Evolutionary conservation across 2,888 invertebrate species (phyloP).

Genomic region (Apocheima hispidaria): DNA sequence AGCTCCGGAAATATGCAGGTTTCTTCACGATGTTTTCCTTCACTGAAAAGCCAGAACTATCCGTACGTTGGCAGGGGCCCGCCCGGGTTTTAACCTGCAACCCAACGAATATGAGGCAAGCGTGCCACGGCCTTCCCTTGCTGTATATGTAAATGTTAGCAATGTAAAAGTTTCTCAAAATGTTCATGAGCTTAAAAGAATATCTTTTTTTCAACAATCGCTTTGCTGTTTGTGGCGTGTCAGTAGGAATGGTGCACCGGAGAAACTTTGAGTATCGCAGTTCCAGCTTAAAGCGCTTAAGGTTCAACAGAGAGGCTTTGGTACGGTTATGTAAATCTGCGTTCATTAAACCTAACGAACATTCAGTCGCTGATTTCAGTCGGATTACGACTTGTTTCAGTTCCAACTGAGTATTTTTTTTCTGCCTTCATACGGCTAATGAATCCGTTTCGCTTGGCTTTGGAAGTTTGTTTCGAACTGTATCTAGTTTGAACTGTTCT

Average conservation of each 20-base stretch:
- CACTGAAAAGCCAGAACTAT: too few relatives aligned
- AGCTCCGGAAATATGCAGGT: too few relatives aligned
- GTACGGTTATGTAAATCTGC: conserved; percentile 68
- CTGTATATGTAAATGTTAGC: too few relatives aligned
- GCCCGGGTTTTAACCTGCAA: too few relatives aligned
- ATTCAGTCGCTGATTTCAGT: conserved; percentile 48
- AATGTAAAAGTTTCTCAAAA: not conserved
- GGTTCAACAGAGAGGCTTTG: conserved; percentile 54
- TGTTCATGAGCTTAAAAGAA: not conserved
- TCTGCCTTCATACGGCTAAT: conserved; percentile 39
- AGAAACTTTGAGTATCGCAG: conserved; percentile 26
- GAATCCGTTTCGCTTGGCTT: conserved; percentile 35
- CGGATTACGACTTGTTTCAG: conserved; percentile 54
- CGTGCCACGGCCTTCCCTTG: too few relatives aligned
- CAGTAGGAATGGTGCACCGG: not conserved
- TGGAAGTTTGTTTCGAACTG: conserved; percentile 1
- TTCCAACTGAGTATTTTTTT: conserved; percentile 45
- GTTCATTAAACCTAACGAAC: conserved; percentile 73
- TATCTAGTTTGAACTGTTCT: conserved; percentile 9
- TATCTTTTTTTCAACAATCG: not conserved
- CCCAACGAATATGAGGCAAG: too few relatives aligned
- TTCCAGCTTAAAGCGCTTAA: conserved; percentile 52
- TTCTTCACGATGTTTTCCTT: too few relatives aligned
- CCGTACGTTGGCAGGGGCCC: too few relatives aligned
- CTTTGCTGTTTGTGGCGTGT: not conserved